Conservation (phyloP, 92 coral and sea anemone genomes). For the Phenganax stokvisi region DNA sequence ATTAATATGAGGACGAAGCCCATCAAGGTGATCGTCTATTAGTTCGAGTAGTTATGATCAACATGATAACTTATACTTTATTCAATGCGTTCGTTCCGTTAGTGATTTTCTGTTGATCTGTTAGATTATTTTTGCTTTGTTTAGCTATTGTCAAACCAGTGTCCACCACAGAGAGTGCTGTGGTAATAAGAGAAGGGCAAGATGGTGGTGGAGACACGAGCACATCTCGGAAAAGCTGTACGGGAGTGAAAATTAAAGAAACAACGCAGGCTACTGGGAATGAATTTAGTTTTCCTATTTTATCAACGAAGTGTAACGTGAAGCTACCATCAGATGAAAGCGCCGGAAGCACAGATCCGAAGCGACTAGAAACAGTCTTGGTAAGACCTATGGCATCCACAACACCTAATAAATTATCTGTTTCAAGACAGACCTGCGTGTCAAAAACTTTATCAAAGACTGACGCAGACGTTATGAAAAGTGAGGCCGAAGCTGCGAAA, state of each 20-base stretch:
- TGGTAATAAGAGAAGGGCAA: background rate
- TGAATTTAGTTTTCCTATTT: background rate
- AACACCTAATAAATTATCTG: background rate
- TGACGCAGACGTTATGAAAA: background rate
- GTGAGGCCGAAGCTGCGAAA: background rate
- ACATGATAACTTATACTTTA: background rate
- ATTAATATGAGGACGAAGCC: no score
- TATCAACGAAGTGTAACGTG: background rate
- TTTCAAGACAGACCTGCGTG: background rate
- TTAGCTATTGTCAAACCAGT: slow-evolving; percentile 21
- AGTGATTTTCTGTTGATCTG: background rate
- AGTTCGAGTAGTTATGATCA: background rate
- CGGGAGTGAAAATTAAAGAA: background rate
- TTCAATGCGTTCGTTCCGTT: background rate
- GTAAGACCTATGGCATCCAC: background rate
- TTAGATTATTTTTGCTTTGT: background rate
- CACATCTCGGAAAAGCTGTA: background rate
- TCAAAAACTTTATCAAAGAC: background rate
- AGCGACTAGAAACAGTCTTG: background rate
- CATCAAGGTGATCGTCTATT: no score
- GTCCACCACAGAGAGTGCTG: background rate
- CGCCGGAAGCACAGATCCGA: background rate
- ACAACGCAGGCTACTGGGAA: background rate
- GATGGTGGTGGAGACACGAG: background rate
- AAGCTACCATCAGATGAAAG: background rate